Percentiles rank a stretch among this genome's conserved stretches.
phyloP scores from a whole-genome alignment of 2,797 vertebrate genomes.

The Phalanger gymnotis region DNA sequence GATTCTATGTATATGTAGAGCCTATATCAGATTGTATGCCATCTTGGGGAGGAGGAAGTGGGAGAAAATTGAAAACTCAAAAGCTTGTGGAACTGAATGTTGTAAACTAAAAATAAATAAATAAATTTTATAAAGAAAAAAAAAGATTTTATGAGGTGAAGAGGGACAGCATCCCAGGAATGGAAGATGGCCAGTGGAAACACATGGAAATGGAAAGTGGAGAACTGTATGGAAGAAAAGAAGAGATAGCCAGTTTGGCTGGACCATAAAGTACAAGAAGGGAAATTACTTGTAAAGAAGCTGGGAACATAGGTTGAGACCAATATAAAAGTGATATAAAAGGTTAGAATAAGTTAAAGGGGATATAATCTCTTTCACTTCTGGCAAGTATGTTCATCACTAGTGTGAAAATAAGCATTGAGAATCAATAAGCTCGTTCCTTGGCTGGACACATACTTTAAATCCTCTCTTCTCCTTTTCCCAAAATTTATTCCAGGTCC shows the following conservation, averaged over 20 bases:
- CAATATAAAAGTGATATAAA: not conserved
- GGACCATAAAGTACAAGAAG: not conserved
- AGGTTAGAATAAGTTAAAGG: not conserved
- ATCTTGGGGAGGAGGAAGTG: too few species aligned
- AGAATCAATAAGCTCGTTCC: not conserved
- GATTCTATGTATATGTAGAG: too few species aligned
- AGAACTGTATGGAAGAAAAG: not conserved
- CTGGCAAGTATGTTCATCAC: not conserved
- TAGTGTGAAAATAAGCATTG: not conserved
- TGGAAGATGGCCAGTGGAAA: not conserved
- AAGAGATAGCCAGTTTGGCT: not conserved
- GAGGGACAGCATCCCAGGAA: not conserved
- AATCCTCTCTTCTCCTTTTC: not conserved
- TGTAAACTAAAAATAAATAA: too few species aligned
- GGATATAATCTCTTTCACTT: not conserved
- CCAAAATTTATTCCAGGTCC: not conserved
- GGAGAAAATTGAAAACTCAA: too few species aligned
- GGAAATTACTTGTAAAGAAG: not conserved
- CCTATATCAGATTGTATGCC: too few species aligned
- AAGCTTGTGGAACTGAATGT: too few species aligned
- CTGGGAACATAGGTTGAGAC: not conserved
- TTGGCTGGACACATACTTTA: not conserved
- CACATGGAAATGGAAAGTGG: not conserved
- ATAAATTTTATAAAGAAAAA: too few species aligned
- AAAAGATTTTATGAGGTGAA: not conserved